Conservation (phyloP, 1,140 invertebrate genomes). For the Coenobita brevimanus region DNA sequence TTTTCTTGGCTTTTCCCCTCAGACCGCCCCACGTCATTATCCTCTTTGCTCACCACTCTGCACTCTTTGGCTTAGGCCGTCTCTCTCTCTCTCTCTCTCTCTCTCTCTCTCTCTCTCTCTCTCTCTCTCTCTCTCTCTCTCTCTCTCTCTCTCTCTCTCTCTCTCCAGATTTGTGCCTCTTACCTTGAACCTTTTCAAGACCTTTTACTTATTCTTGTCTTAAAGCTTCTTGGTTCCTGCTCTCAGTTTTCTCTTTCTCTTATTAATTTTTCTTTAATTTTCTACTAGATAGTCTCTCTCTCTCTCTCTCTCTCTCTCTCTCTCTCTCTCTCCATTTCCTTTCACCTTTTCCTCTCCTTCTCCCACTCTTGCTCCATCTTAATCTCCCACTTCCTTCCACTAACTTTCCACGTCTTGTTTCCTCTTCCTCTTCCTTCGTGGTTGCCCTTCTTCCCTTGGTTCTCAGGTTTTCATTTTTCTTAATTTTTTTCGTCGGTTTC, state of each 20-base stretch:
- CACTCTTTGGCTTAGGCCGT: too few species aligned
- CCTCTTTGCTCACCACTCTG: too few species aligned
- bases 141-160: too few species aligned
- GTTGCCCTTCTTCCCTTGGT: background rate
- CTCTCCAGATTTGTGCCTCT: too few species aligned
- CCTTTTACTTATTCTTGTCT: background rate
- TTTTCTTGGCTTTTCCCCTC: too few species aligned
- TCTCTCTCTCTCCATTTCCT: background rate
- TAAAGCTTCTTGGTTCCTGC: too few species aligned
- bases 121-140: background rate
- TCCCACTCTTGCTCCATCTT: background rate
- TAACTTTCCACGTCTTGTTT: background rate
- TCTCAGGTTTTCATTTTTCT: background rate
- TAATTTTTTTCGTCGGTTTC: too few species aligned
- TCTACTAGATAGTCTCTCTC: background rate
- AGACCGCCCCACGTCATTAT: too few species aligned
- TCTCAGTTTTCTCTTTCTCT: background rate
- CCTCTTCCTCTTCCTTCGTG: background rate
- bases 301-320: background rate
- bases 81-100: background rate
- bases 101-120: background rate
- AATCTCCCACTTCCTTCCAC: background rate
- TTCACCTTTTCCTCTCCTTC: background rate
- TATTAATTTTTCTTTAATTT: background rate
- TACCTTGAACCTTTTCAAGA: background rate